Evolutionary conservation across 53 echinoderm and acorn worm species (phyloP), one percentile per base, ranked within the genome.

Genomic region (Astropecten irregularis): DNA sequence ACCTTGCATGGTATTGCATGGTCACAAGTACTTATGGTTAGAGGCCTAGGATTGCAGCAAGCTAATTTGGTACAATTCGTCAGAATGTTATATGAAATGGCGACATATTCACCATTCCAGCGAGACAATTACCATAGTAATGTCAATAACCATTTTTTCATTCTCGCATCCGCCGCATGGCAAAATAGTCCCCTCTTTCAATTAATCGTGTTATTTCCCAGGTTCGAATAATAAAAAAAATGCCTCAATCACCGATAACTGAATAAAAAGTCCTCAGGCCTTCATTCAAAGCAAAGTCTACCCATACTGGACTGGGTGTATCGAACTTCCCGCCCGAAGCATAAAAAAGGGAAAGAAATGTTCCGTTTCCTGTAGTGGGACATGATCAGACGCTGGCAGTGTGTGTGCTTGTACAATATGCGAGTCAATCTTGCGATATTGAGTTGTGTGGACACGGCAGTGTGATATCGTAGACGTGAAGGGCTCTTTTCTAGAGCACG

Each of bases 401-500:
- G n/a, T n/a, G 58, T 29, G 56, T 57, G 61, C 29, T 33, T 74
- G 13, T 42, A 76, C 40, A 59, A 8, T 31, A 59, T 31, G 48
- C 13, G 62, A 48, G 62, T 26, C 79, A 60, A 34, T 40, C 9
- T 49, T 30, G 25, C 50, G 56, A 54, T 16, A 22, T 11, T 32
- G 22, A 74, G 50, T 42, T 28, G 68, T 26, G 25, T 68, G 47
- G 13, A 4, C 44, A 39, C 18, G 36, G 69, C 35, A 55, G 74
- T 57, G 74, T 39, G 42, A 46, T 55, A 55, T 74, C 47, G 39
- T 38, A 26, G 56, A 36, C 38, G 56, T 37, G 37, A 57, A 55
- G 74, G 33, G 74, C 64, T 36, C 64, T 56, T 74, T 79, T 79
- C 62, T 79, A 50, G 61, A 62, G 79, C 79, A 79, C 47, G n/a